Base-by-base conservation (phyloP, 2,113 vertebrate genomes). In the Sturnira hondurensis region DNA sequence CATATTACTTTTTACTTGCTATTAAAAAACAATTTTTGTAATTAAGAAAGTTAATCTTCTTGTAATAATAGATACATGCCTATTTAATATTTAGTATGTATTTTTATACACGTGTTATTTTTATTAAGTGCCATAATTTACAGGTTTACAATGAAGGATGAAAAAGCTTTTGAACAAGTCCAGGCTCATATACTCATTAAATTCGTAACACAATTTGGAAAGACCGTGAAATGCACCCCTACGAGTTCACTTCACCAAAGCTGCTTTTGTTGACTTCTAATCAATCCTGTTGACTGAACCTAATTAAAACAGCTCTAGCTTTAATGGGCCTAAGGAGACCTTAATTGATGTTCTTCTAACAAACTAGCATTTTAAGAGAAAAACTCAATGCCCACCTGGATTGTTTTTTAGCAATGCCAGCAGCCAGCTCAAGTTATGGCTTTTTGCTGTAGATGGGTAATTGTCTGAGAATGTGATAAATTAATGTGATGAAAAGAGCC, bases 281-380 rank as follows among this genome's bases (percentile, higher is more conserved):
- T 97, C 71, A 93, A 91, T 87, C 76, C 52, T 78, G 71, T 50
- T 82, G 67, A 88, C 83, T 63, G 67, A 87, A 81, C 15, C 67
- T 96, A 94, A 95, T 95, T 86, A 96, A 97, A 92, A 77, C 36
- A 73, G 26, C 56, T 47, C 67, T 15, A 61, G 43, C 33, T 89
- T 88, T 84, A 93, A 95, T 61, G 43, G 43, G 50, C 47, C 87
- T 61, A 84, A 74, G 11, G 87, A 78, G 70, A 82, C 24, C 33
- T 80, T 84, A 90, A 76, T 8, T 93, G 81, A 67, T n/a, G n/a
- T 67, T 93, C 52, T 94, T 52, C 43, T 94, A 89, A 93, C 43
- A 77, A 95, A 92, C 16, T 15, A 43, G 15, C 31, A 58, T 96
- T 94, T 93, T 80, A 70, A 91, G 12, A 89, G 43, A 22, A 41